Evolutionary conservation across 2,888 invertebrate species (phyloP), one percentile per base, ranked within the genome.

Genomic region (Drosophila trichaetosa): DNA sequence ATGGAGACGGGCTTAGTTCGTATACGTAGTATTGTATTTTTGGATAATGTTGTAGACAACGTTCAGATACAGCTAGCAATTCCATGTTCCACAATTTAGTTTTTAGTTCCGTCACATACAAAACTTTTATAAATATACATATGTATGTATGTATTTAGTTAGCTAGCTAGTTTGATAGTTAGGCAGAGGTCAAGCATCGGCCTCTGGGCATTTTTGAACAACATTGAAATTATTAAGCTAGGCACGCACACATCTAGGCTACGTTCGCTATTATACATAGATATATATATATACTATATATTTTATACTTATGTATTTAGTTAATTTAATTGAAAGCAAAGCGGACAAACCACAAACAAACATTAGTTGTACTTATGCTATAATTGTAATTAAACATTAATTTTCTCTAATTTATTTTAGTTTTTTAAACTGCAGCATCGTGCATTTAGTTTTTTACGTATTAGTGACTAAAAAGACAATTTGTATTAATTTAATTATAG

Each of bases 81-180:
- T 87, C 87, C 87, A 87, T 87, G 87, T 87, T 90, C 87, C 89
- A 90, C 89, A 87, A 76, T 78, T 76, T 76, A 83, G 86, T 76
- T 73, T 42, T 58, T 76, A 67, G 59, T 53, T 63, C 40, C 52
- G 67, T 60, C 57, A 49, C 59, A 63, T 29, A 69, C 33, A 66
- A 63, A 54, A 64, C 46, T 24, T 34, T 59, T 42, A 46, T 46
- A 46, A 46, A 31, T 38, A 42, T 29, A 56, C 36, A 38, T 33
- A 46, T 4, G 13, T 21, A 54, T 42, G 21, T 21, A 36, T 27
- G 16, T 40, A 33, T 53, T 69, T 77, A 77, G 59, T 58, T 79
- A 69, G 66, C 27, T 76, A 70, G 65, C 70, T 61, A 56, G 29
- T 65, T 75, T 65, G 40, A 59, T 74, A 80, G 76, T 64, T 79